Base-by-base conservation (phyloP, 2,113 vertebrate genomes). In the Antigone vipio region DNA sequence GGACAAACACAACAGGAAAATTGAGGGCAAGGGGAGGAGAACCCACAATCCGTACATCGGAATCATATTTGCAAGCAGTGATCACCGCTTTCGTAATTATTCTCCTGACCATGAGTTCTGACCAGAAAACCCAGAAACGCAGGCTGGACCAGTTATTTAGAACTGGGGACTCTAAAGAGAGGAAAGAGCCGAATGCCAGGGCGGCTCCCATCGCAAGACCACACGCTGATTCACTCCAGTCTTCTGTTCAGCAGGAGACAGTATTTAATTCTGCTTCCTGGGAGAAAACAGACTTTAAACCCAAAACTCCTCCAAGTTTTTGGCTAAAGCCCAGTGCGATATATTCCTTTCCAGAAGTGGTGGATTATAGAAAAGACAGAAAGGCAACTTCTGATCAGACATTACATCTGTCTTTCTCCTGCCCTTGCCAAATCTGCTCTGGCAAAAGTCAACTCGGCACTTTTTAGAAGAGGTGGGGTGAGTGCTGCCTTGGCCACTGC, bases 81-180 rank as follows among this genome's bases (percentile, higher is more conserved):
- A 88, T 83, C 77, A 32, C 53, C 92, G 0, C 58, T 88, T 92
- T 80, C 90, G 59, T 77, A 47, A 73, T 77, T 77, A 40, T 58
- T 58, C 64, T 77, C 62, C 44, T 81, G 88, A 78, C 71, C 66
- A 17, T 44, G 60, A 78, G 24, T 49, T 86, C 50, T 81, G 79
- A 78, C 55, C 88, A 92, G 85, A 86, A 95, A 86, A 47, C 52
- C 76, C 88, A 83, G 90, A 88, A 93, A 56, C 63, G 59, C 60
- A 59, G 75, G 59, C 79, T 67, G 63, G 64, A 45, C 72, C 11
- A n/a, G 85, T 67, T 73, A 69, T 91, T 80, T 81, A 9, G 52
- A n/a, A 58, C 45, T 69, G 24, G 69, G 40, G 47, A 66, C 73
- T 83, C 19, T 23, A 14, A 53, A 62, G 68, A 76, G 59, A 93